A percentile compares a stretch with the other conserved stretches of the same genome.
phyloP scores from a whole-genome alignment of 2,797 vertebrate genomes.

The Esox lucius region DNA sequence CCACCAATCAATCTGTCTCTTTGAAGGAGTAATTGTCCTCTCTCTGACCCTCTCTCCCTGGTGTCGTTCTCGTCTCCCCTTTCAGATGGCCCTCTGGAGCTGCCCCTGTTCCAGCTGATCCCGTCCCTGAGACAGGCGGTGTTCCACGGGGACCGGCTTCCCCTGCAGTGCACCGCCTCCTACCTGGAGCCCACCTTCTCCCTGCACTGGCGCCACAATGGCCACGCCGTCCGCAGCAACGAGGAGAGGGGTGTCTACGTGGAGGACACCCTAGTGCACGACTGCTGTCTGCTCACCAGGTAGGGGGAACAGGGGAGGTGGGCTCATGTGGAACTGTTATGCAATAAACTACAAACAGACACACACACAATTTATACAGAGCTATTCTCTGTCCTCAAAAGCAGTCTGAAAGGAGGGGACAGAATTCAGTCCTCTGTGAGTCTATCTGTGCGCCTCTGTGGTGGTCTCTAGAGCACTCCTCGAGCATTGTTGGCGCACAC shows the following conservation, averaged over 20 bases:
- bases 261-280: conserved; percentile 87
- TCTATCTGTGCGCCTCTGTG: conserved; percentile 36
- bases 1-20: not conserved
- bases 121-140: conserved; percentile 90
- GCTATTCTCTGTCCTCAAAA: conserved; percentile 67
- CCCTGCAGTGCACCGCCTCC: conserved; percentile 87
- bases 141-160: conserved; percentile 86
- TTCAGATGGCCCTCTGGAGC: conserved; percentile 83
- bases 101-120: conserved; percentile 89
- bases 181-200: conserved; percentile 77
- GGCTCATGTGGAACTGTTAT: not conserved
- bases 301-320: conserved; percentile 48
- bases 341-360: not conserved
- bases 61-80: not conserved
- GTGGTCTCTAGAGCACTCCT: conserved; percentile 38
- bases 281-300: conserved; percentile 91
- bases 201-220: conserved; percentile 83
- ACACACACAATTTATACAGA: conserved; percentile 53
- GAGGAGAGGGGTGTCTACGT: conserved; percentile 82
- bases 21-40: conserved; percentile 8
- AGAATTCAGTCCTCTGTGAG: conserved; percentile 64
- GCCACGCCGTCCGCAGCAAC: conserved; percentile 69
- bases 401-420: conserved; percentile 64
- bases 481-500: conserved; percentile 15
- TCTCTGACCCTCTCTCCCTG: conserved; percentile 9